phyloP scores from a whole-genome alignment of 2,113 vertebrate species.

The Thermophis baileyi region DNA sequence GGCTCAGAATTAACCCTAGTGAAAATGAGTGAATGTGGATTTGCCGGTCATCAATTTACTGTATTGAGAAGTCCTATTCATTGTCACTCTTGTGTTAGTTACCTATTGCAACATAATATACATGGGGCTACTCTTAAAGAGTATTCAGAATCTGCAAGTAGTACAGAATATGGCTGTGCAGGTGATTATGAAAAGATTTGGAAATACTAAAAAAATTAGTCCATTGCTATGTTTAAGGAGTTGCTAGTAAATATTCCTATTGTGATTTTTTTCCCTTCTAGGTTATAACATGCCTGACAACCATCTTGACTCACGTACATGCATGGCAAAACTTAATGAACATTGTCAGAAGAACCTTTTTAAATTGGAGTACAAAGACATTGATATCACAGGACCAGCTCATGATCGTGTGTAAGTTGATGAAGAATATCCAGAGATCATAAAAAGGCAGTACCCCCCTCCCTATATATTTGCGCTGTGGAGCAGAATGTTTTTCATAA shows the following conservation, averaged over 20 bases:
- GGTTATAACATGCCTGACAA: slow-evolving; percentile 9
- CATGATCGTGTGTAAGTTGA: slow-evolving; percentile 61
- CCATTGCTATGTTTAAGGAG: background rate
- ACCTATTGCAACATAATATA: background rate
- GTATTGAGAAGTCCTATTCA: background rate
- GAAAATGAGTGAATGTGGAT: background rate
- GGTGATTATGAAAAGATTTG: background rate
- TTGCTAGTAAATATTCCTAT: background rate
- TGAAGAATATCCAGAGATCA: accelerated
- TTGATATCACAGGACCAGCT: background rate
- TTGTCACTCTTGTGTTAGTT: background rate
- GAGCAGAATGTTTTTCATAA: background rate
- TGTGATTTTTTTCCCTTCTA: background rate
- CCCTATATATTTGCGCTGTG: background rate
- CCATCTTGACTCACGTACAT: background rate
- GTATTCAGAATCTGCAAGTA: background rate
- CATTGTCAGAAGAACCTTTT: slow-evolving; percentile 21
- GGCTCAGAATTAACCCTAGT: background rate
- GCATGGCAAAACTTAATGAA: slow-evolving; percentile 43
- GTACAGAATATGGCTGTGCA: background rate
- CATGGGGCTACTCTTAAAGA: background rate
- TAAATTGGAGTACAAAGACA: accelerated
- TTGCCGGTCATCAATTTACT: background rate
- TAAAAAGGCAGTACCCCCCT: no score
- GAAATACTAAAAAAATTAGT: background rate